phyloP scores from a whole-genome alignment of 2,888 invertebrate species.

The Phymatocera aterrima region DNA sequence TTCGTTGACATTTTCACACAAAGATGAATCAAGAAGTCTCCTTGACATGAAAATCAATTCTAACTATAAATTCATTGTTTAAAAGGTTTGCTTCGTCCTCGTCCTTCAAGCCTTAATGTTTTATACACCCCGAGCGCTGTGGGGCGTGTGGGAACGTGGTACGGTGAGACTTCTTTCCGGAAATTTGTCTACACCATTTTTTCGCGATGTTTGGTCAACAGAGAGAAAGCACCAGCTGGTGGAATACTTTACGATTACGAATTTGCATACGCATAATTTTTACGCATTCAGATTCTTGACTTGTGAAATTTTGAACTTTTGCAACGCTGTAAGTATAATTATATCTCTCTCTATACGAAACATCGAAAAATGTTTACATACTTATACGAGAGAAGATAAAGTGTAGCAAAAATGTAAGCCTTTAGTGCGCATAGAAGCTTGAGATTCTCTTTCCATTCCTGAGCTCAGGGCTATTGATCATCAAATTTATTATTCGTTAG shows the following conservation, averaged over 20 bases:
- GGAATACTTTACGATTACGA: conserved; percentile 78
- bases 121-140: conserved; percentile 83
- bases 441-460: not conserved
- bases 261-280: conserved; percentile 78
- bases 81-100: conserved; percentile 78
- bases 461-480: not conserved
- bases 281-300: conserved; percentile 82
- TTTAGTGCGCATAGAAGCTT: no score
- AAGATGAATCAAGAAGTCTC: no score
- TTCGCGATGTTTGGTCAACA: conserved; percentile 78
- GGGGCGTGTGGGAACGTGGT: conserved; percentile 85
- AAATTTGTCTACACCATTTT: conserved; percentile 78
- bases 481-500: not conserved
- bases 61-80: not conserved
- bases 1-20: not conserved
- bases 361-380: not conserved
- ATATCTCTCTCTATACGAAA: not conserved
- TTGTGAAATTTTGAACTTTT: conserved; percentile 85
- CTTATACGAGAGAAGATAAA: no score
- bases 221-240: conserved; percentile 78
- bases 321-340: conserved; percentile 81
- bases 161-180: conserved; percentile 79
- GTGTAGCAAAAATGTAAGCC: not conserved
- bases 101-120: conserved; percentile 82
- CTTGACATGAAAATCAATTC: not conserved